Evolutionary conservation across 2,888 invertebrate species (phyloP).

Genomic region (Xestia ashworthii): DNA sequence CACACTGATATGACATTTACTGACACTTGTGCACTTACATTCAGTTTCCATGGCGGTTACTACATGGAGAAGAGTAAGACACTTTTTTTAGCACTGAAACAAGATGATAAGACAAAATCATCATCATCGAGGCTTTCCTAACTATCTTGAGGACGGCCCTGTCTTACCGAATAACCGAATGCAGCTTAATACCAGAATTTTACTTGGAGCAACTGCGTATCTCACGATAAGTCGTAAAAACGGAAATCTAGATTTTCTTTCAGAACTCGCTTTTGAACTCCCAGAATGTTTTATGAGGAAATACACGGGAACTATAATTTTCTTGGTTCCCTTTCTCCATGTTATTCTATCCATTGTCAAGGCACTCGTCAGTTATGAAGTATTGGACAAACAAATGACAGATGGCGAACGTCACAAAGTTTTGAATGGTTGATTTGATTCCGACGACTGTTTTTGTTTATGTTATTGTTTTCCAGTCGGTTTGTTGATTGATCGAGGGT

Average conservation of each 20-base stretch:
- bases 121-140: background rate
- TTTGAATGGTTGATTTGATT: slow-evolving; percentile 30
- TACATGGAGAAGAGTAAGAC: background rate
- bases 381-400: slow-evolving; percentile 27
- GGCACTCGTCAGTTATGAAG: background rate
- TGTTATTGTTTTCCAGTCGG: slow-evolving; percentile 27
- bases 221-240: background rate
- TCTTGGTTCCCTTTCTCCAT: background rate
- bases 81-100: background rate
- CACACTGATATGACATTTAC: slow-evolving; percentile 38
- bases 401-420: slow-evolving; percentile 18
- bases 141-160: background rate
- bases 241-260: background rate
- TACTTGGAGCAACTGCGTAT: background rate
- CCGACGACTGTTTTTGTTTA: slow-evolving; percentile 35
- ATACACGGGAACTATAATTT: background rate
- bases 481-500: slow-evolving; percentile 7
- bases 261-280: background rate
- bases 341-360: background rate
- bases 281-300: background rate
- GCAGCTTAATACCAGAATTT: background rate
- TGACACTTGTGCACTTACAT: slow-evolving; percentile 18
- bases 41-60: slow-evolving; percentile 1
- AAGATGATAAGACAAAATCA: background rate
- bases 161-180: background rate